phyloP scores from a whole-genome alignment of 2,797 vertebrate species.

The Allobates femoralis region DNA sequence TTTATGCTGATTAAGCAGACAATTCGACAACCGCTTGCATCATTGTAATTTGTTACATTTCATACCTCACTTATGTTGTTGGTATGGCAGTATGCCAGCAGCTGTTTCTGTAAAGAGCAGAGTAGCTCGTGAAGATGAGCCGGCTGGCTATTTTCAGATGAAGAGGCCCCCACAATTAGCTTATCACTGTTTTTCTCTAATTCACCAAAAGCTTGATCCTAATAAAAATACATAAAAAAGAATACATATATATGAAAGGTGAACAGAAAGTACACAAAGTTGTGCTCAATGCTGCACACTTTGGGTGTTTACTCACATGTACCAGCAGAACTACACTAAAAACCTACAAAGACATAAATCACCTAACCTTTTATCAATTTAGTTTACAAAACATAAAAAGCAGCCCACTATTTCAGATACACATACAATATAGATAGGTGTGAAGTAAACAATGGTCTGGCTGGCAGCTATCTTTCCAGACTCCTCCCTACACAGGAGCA shows the following conservation, averaged over 20 bases:
- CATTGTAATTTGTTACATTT: not conserved
- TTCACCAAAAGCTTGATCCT: slow-evolving; percentile 98
- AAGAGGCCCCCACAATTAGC: slow-evolving; percentile 86
- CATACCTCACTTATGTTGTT: slow-evolving; percentile 90
- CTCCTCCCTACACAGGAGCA: too few species aligned
- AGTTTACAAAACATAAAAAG: too few species aligned
- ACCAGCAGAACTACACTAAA: too few species aligned
- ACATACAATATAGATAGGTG: too few species aligned
- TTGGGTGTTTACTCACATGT: too few species aligned
- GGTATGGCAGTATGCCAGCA: slow-evolving; percentile 94
- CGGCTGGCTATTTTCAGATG: slow-evolving; percentile 95
- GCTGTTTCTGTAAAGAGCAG: slow-evolving; percentile 95
- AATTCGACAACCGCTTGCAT: not conserved
- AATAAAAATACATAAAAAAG: slow-evolving; percentile 42
- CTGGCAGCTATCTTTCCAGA: too few species aligned
- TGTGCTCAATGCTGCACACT: too few species aligned
- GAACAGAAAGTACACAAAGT: not conserved
- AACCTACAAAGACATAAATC: too few species aligned
- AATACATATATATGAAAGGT: not conserved
- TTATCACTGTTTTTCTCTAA: slow-evolving; percentile 99
- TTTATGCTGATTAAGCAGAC: not conserved
- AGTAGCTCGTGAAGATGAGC: slow-evolving; percentile 96
- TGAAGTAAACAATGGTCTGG: too few species aligned
- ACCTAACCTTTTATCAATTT: too few species aligned
- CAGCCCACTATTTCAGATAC: too few species aligned